Conservation (phyloP, 2,797 vertebrate genomes). For the Agapornis canus region DNA sequence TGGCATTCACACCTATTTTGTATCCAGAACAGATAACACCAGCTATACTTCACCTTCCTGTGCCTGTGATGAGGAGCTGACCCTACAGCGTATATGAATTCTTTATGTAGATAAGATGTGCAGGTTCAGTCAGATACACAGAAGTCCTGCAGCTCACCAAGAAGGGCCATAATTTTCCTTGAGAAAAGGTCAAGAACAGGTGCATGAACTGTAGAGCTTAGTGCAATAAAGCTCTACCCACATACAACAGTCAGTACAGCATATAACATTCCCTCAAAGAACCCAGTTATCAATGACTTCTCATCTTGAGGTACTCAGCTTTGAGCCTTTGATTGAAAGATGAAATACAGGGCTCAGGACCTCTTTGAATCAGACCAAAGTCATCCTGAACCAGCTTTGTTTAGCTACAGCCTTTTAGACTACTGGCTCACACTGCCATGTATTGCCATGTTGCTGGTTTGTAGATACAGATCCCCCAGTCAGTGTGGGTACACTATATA, state of each 20-base stretch:
- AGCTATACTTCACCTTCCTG: not conserved
- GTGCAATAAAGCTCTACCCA: not conserved
- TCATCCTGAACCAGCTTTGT: not conserved
- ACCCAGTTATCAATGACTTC: not conserved
- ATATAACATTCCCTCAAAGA: not conserved
- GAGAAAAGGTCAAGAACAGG: not conserved
- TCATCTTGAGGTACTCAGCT: not conserved
- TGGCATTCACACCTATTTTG: accelerated
- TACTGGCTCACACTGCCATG: accelerated
- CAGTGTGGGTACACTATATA: accelerated
- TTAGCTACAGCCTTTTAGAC: not conserved
- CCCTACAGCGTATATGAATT: accelerated
- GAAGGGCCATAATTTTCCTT: not conserved
- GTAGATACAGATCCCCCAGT: not conserved
- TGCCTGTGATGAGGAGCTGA: not conserved
- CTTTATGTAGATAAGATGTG: accelerated
- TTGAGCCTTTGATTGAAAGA: not conserved
- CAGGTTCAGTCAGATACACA: not conserved
- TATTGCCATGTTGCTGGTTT: accelerated
- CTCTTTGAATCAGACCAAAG: not conserved
- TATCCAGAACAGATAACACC: not conserved
- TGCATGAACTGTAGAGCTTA: not conserved
- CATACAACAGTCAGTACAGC: accelerated
- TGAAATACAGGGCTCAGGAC: not conserved
- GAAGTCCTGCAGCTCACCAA: not conserved